phyloP scores from a whole-genome alignment of 2,888 invertebrate species.

The Drosophila atripex region DNA sequence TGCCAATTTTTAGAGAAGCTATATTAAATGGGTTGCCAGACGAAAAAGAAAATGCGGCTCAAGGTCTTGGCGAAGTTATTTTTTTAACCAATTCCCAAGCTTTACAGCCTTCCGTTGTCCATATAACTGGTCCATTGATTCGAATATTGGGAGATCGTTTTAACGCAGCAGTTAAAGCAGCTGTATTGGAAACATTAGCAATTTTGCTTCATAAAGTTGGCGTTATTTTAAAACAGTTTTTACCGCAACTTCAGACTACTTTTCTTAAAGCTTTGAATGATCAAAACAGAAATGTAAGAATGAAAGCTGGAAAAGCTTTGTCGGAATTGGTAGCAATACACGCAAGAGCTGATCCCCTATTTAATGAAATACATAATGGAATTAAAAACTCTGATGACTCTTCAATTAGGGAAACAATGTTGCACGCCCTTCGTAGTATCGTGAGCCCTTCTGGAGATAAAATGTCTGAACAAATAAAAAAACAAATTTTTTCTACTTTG shows the following conservation, averaged over 20 bases:
- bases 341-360: slow-evolving; percentile 96
- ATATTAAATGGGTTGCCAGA: slow-evolving; percentile 97
- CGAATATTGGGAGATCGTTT: slow-evolving; percentile 98
- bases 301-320: slow-evolving; percentile 95
- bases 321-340: slow-evolving; percentile 95
- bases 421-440: slow-evolving; percentile 94
- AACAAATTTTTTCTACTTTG: slow-evolving; percentile 89
- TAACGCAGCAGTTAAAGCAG: slow-evolving; percentile 96
- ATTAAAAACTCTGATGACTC: slow-evolving; percentile 94
- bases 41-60: slow-evolving; percentile 97
- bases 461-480: slow-evolving; percentile 92
- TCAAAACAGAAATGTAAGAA: slow-evolving; percentile 92
- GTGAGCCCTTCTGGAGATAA: slow-evolving; percentile 94
- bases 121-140: slow-evolving; percentile 98
- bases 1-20: slow-evolving; percentile 98
- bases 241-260: slow-evolving; percentile 99
- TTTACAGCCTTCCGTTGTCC: slow-evolving; percentile 97
- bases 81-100: slow-evolving; percentile 91
- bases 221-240: slow-evolving; percentile 97
- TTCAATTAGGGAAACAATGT: slow-evolving; percentile 94
- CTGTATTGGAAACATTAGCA: slow-evolving; percentile 96
- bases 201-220: slow-evolving; percentile 97
- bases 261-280: slow-evolving; percentile 98
- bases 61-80: slow-evolving; percentile 90
- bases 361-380: slow-evolving; percentile 94